Evolutionary conservation across 1,140 invertebrate species (phyloP), one percentile per base, ranked within the genome.

Genomic region (Drosophila jambulina): DNA sequence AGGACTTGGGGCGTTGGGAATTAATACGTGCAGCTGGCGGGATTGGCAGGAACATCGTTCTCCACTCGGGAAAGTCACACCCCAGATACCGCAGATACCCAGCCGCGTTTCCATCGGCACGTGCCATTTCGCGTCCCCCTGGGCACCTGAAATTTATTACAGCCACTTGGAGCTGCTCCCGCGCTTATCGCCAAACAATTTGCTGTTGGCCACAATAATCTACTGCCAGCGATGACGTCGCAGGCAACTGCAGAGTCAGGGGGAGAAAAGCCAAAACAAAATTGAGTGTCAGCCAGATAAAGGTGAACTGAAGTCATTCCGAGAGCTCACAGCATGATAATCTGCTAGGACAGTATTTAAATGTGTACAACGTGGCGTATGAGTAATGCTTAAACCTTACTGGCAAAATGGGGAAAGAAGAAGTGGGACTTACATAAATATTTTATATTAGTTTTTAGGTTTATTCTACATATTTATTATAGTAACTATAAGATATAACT

Each of bases 101-200:
- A 23, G 51, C 21, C 34, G 45, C 21, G 34, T 54, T 76, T 57
- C 48, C 34, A 42, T 42, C 42, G 53, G 74, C 75, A 78, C 75
- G 75, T 78, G 75, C 56, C 63, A 32, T 57, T 53, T 29, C 32
- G 38, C 12, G 32, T 36, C 49, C 56, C 74, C 62, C 42, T 15
- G 61, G 63, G 56, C 42, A 54, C 42, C 63, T 29, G 38, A 46
- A 78, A 78, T 69, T 78, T 78, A 77, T 77, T 69, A 48, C 75
- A 69, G 40, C 54, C 75, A 78, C 75, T 78, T 78, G 63, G 42
- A 45, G 51, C 57, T 43, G 42, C 49, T 69, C 49, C 56, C 61
- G 19, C 32, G 74, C 46, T 77, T 68, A 77, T 77, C 74, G 23
- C 23, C 59, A n/a, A 51, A 63, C 70, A 75, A 49, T 74, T 74